These are phyloP conservation scores for Eurystomus glaucurus DNA, from an alignment of 2,797 vertebrate genomes.

Conservation along the genomic window DNA sequence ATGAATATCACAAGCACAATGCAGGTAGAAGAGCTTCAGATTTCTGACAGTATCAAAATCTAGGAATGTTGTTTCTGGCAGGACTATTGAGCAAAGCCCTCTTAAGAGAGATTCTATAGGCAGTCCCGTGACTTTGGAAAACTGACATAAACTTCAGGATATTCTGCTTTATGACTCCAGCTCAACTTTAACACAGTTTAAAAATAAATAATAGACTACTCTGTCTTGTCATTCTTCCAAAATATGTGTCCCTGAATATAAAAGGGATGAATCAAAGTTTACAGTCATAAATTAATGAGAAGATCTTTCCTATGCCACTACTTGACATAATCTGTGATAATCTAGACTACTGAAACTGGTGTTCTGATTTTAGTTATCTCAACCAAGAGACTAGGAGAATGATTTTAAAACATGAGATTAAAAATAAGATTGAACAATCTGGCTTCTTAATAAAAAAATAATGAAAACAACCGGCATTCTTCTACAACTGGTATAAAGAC, in stretches of 20 bases:
- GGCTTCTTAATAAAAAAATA: not conserved
- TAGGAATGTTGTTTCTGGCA: not conserved
- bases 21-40: not conserved
- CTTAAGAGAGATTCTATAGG: not conserved
- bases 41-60: not conserved
- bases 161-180: not conserved
- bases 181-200: not conserved
- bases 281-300: not conserved
- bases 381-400: not conserved
- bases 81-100: not conserved
- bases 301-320: not conserved
- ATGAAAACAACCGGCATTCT: not conserved
- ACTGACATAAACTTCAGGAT: not conserved
- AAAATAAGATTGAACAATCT: not conserved
- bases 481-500: not conserved
- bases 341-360: not conserved
- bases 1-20: not conserved
- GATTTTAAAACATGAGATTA: not conserved
- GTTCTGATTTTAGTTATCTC: not conserved
- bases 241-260: not conserved
- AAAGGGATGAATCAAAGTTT: not conserved
- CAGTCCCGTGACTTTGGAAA: not conserved
- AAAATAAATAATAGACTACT: not conserved
- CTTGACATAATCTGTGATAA: not conserved
- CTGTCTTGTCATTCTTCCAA: not conserved